Conservation (phyloP, 2,797 vertebrate genomes). For the Rhinogobio ventralis region DNA sequence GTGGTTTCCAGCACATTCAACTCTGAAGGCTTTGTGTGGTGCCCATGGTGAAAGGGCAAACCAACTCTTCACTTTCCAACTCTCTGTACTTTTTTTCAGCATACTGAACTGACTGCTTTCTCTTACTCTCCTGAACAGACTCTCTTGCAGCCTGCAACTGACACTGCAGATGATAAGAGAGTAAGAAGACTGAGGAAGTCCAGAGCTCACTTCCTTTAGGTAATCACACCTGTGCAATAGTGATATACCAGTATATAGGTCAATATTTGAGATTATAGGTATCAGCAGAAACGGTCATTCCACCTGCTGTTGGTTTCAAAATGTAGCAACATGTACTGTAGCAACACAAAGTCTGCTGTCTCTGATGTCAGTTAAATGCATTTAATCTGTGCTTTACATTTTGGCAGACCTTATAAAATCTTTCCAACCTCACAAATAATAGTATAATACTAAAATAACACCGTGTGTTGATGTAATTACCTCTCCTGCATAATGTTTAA, state of each 20-base stretch:
- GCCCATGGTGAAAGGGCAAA: constrained; percentile 39
- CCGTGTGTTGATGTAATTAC: constrained; percentile 70
- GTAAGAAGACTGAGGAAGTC: not conserved
- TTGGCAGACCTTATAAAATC: constrained; percentile 25
- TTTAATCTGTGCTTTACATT: constrained; percentile 17
- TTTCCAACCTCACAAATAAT: constrained; percentile 21
- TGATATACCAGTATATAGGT: not conserved
- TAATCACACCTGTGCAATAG: not conserved
- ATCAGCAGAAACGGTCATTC: not conserved
- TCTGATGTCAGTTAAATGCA: constrained; percentile 12
- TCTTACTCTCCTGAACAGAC: not conserved
- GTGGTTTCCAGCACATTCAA: constrained; percentile 69
- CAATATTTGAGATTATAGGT: not conserved
- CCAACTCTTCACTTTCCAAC: constrained; percentile 31
- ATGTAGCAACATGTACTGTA: not conserved
- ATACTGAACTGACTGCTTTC: not conserved
- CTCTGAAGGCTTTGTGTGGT: constrained; percentile 70
- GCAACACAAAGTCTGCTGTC: not conserved
- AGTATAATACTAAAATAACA: not conserved
- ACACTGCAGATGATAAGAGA: constrained; percentile 6
- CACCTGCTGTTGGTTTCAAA: not conserved
- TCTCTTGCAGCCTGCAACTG: not conserved
- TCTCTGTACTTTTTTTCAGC: not conserved
- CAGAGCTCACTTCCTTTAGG: not conserved
- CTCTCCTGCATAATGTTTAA: constrained; percentile 94